Base-by-base conservation (phyloP, 2,888 invertebrate genomes). In the Heliconius sara region DNA sequence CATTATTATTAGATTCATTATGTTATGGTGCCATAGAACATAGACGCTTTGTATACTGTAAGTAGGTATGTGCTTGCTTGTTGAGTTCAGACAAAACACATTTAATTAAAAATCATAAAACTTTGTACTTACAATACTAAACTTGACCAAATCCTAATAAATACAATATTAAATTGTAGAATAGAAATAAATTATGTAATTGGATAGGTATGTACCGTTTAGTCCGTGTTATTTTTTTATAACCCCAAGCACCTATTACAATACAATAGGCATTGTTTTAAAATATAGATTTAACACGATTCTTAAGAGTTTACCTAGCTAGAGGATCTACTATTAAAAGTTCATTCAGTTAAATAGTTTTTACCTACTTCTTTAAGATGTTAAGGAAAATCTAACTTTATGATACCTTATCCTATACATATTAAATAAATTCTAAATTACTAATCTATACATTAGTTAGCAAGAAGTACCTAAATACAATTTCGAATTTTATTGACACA, bases 1-100 rank as follows among this genome's bases (percentile, higher is more conserved):
- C 80, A 85, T 84, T 89, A 88, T 88, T 88, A 87, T 86, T 89
- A 89, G 88, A 87, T 86, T 83, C 83, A 85, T 86, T 78, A 78
- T 84, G 83, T 83, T 70, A 70, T 47, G 70, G 43, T 81, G 76
- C 77, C 76, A 78, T 82, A 80, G 76, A 72, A 82, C 79, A 65
- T 73, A 76, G 60, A 76, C 65, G 27, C 43, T 25, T 63, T 63
- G 63, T 74, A n/a, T 30, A n/a, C 13, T 63, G 30, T 27, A n/a
- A 22, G 22, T 57, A 72, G 30, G 30, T 72, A n/a, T 19, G 3
- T 60, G 6, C 9, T 10, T 9, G 22, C 30, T 57, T 57, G 30
- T 30, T 57, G 5, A 57, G 19, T 10, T 9, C 12, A 72, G 12
- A 39, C 39, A 39, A 39, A 39, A 39, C 39, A 39, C 39, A 39